Percentiles rank a stretch among this genome's conserved stretches.
Conservation (phyloP, 2,797 vertebrate genomes). For the Enteromius viviparus region DNA sequence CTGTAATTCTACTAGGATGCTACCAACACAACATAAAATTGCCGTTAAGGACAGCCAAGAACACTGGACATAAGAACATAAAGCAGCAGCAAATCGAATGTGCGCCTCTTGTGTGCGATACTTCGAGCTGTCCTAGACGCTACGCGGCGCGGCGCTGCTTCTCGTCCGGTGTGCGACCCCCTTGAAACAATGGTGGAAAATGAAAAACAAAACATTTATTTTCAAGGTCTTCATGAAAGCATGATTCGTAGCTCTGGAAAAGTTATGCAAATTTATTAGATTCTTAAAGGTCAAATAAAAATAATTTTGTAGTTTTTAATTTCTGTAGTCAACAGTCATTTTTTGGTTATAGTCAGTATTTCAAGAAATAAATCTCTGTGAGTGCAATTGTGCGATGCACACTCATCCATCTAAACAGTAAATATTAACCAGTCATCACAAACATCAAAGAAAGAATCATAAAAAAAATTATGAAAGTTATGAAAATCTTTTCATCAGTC, state of each 20-base stretch:
- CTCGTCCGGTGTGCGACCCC: no score
- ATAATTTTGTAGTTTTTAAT: background rate
- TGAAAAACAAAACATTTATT: background rate
- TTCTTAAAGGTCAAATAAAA: background rate
- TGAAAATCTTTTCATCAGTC: background rate
- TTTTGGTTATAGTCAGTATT: background rate
- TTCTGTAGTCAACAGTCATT: background rate
- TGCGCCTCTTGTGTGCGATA: no score
- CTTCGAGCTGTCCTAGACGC: no score
- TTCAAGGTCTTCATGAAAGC: background rate
- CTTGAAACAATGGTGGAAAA: background rate
- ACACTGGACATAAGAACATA: background rate
- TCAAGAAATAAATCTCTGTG: background rate
- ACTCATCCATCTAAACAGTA: background rate
- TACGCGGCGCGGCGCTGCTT: no score
- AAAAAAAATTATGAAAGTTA: background rate
- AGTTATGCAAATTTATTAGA: background rate
- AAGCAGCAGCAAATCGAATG: background rate
- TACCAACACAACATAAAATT: constrained; percentile 40
- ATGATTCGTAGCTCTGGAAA: background rate
- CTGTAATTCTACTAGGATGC: constrained; percentile 30
- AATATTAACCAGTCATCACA: background rate
- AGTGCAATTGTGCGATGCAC: background rate
- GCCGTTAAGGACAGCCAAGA: background rate
- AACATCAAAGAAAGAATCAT: background rate